Evolutionary conservation across 2,888 invertebrate species (phyloP), one percentile per base, ranked within the genome.

Genomic region (Brenthis ino): DNA sequence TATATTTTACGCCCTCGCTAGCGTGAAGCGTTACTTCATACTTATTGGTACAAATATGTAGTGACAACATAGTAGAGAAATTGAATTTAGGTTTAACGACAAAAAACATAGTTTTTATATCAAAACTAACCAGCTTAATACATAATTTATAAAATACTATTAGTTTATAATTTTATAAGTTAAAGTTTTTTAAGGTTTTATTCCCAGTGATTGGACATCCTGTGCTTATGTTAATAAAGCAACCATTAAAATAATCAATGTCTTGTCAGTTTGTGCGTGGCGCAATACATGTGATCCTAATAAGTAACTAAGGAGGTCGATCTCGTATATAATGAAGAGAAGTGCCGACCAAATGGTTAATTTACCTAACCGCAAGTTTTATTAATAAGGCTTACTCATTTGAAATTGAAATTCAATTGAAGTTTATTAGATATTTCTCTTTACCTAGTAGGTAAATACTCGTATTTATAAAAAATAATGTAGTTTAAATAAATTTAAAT

Each of bases 91-190:
- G 63, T 24, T 65, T 43, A 24, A 43, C 8, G 54, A 24, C 51
- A 63, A 68, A 64, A 65, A 60, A 67, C 50, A 12, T 43, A 60
- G 57, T 71, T 68, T 71, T 68, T 68, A 55, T 54, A 65, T 47
- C 48, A 57, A 63, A 66, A 58, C 55, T n/a, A 47, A 48, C 14
- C 54, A 64, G 64, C 20, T 37, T 60, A 54, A 72, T 72, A 66
- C 68, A 68, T 70, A 64, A 72, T 72, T 68, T 68, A 72, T 72
- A 48, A 67, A 67, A 70, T 65, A 68, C 63, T 55, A 68, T 72
- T 58, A 66, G 65, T 68, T 53, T 64, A 65, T 51, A 55, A 70
- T 48, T 63, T 66, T 63, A 43, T 14, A 53, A 60, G 64, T 63
- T 14, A 53, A 57, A 33, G 47, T 65, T 51, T 67, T 57, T 65